Evolutionary conservation across 64 coral and sea anemone genomes (phyloP), one percentile per base, ranked within the genome.

Genomic region (Acropora yongei): DNA sequence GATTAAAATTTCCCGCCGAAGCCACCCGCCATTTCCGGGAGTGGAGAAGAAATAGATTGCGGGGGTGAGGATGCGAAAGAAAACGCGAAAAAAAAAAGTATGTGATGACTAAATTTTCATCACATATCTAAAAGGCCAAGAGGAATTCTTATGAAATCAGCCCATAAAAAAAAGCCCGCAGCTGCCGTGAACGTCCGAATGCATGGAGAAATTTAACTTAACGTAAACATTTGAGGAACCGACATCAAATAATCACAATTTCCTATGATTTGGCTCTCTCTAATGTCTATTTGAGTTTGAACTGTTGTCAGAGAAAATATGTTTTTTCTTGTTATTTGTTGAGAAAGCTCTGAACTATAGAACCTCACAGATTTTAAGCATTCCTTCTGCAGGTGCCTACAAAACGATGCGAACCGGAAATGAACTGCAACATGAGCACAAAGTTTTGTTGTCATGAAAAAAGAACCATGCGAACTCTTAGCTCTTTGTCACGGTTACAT

Each of bases 301-400:
- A 13, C n/a, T 84, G 48, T 71, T 71, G 7, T 12, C 51, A 55
- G 17, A 78, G 47, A 4, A 5, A 18, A 49, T 0, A 1, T 1
- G 1, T 14, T 14, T 71, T 69, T 68, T 84, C 72, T 8, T 16
- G 72, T 85, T 71, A 43, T 85, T 71, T 72, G 18, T 71, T 47
- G 65, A 43, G 69, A 71, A 85, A 71, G 19, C 18, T 71, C 19
- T 39, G 68, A 20, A 85, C 0, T 20, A 3, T 65, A 65, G 57
- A 45, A 85, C 61, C 18, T 47, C 6, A 45, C 18, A 16, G 65
- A 85, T 85, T 85, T 85, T 44, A 71, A 48, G 39, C 63, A 85
- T 85, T 85, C 82, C 82, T 45, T 68, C 42, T 85, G 82, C 82
- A 85, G 82, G 82, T 85, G 82, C 82, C 82, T 69, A 47, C 65